A percentile compares a stretch with the other conserved stretches of the same genome.
Conservation (phyloP, 2,797 vertebrate genomes). For the Pyrocephalus nanus region DNA sequence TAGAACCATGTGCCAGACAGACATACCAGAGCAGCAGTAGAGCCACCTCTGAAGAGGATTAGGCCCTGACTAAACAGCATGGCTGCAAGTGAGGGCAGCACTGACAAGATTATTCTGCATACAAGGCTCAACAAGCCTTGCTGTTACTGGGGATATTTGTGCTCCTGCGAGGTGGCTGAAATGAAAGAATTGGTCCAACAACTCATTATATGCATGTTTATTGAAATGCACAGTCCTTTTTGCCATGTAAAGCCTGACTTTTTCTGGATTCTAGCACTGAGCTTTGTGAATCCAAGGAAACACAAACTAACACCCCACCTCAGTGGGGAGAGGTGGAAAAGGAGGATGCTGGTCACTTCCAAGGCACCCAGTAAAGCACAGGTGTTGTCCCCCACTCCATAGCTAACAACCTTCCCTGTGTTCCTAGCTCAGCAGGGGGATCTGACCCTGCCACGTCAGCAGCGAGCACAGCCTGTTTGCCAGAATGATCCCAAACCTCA, state of each 20-base stretch:
- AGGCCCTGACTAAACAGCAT: neutral
- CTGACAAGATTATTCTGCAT: neutral
- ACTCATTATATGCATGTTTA: neutral
- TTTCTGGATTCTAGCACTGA: neutral
- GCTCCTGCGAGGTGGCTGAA: neutral
- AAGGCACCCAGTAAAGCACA: neutral
- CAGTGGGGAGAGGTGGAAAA: neutral
- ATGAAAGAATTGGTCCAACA: neutral
- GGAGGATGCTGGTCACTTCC: neutral
- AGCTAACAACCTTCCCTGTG: accelerated
- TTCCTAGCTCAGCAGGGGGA: neutral
- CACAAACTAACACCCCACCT: neutral
- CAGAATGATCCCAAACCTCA: neutral
- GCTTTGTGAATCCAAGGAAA: neutral
- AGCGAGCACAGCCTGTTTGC: neutral
- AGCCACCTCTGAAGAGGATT: neutral
- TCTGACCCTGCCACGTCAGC: neutral
- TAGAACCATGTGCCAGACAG: neutral
- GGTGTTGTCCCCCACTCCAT: neutral
- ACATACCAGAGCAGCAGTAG: neutral
- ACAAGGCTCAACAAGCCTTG: neutral
- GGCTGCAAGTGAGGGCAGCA: neutral
- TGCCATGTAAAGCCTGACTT: neutral
- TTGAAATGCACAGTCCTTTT: neutral
- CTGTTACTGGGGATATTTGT: neutral